A percentile compares a stretch with the other conserved stretches of the same genome.
These are phyloP conservation scores for Hypanus sabinus DNA, from an alignment of 2,113 vertebrate genomes.

Conservation along the genomic window DNA sequence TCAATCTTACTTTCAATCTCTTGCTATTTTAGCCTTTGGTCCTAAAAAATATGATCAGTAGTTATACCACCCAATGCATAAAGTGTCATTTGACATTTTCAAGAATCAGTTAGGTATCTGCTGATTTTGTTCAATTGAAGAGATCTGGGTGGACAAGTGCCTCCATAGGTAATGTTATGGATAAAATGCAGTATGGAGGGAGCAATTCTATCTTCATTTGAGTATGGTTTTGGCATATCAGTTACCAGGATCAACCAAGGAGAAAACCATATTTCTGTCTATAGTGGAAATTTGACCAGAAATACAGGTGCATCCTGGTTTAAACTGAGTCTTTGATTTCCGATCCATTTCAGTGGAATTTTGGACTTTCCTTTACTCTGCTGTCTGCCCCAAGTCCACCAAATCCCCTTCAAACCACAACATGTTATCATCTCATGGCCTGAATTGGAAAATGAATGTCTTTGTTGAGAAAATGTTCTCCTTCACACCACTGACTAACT, in stretches of 20 bases:
- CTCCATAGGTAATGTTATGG: not conserved
- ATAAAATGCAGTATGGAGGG: not conserved
- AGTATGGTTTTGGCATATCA: not conserved
- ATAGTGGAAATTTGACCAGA: not conserved
- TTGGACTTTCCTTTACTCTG: not conserved
- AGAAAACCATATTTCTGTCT: not conserved
- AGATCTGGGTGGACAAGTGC: not conserved
- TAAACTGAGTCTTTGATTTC: not conserved
- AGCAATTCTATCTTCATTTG: not conserved
- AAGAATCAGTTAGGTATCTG: not conserved
- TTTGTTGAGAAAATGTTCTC: too few species aligned
- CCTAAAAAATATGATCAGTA: too few species aligned
- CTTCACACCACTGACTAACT: not conserved
- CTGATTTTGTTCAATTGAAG: not conserved
- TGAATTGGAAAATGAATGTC: not conserved
- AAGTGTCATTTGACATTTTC: too few species aligned
- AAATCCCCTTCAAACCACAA: too few species aligned
- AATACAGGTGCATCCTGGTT: not conserved
- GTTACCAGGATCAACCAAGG: not conserved
- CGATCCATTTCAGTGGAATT: not conserved
- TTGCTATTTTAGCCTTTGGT: not conserved
- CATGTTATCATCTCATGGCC: not conserved
- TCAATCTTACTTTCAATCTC: too few species aligned
- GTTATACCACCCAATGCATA: not conserved
- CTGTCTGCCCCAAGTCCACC: too few species aligned